Conservation (phyloP, 1,140 invertebrate genomes). For the Listronotus bonariensis region DNA sequence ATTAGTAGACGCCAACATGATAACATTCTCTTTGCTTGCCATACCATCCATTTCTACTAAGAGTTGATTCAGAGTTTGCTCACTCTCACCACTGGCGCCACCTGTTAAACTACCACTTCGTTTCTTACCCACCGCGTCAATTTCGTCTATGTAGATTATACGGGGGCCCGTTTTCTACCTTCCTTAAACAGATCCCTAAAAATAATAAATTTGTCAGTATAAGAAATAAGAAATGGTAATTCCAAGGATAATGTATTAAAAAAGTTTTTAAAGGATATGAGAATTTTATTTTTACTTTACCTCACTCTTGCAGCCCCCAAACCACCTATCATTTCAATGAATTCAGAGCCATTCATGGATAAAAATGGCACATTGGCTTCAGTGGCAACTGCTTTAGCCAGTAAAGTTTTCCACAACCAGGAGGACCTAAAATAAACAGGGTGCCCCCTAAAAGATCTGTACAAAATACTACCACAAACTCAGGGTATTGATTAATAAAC, state of each 20-base stretch:
- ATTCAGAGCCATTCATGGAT: constrained; percentile 92
- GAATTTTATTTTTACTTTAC: too few relatives aligned
- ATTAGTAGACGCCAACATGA: constrained; percentile 96
- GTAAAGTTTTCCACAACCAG: constrained; percentile 89
- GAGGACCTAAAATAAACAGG: constrained; percentile 57
- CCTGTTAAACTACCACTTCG: constrained; percentile 63
- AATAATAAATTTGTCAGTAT: too few relatives aligned
- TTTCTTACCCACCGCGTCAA: constrained; percentile 94
- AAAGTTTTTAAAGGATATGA: too few relatives aligned
- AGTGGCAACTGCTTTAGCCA: constrained; percentile 89
- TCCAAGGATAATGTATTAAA: too few relatives aligned
- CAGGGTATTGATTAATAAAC: too few relatives aligned
- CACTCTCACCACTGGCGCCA: constrained; percentile 78
- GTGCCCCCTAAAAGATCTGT: too few relatives aligned
- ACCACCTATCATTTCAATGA: constrained; percentile 94
- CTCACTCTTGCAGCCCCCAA: constrained; percentile 32
- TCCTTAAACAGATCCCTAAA: constrained; percentile 89
- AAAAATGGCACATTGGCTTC: constrained; percentile 89
- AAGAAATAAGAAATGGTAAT: too few relatives aligned
- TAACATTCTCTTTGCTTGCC: constrained; percentile 87
- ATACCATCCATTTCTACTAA: constrained; percentile 99
- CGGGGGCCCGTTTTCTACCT: constrained; percentile 87
- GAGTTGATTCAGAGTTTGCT: constrained; percentile 97
- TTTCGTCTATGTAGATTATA: constrained; percentile 99
- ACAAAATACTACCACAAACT: too few relatives aligned